Base-by-base conservation (phyloP, 2,797 vertebrate species). In the Manis crassicaudata region DNA sequence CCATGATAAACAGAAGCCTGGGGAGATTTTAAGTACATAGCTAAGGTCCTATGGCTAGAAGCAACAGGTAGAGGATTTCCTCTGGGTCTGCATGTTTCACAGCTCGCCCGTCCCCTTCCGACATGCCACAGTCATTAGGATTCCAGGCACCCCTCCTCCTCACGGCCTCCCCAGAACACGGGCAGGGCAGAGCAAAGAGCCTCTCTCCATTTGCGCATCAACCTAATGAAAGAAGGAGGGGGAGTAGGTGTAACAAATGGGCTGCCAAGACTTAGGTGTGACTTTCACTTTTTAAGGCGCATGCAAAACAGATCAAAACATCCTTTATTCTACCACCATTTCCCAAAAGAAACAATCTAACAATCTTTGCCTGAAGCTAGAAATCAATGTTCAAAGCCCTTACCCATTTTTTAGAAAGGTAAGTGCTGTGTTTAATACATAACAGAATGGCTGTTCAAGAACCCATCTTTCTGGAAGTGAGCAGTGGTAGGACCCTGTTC, bases 341-440 rank as follows among this genome's bases (percentile, higher is more conserved):
- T 98, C 96, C 98, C 96, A 60, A 97, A 95, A 90, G 97, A 88
- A 96, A 96, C 95, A 96, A 75, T 23, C 81, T 80, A 96, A 96
- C 95, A 96, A 75, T 23, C 81, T 80, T 90, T 82, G 98, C 96
- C 97, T 70, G 88, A 88, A 96, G 98, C 97, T 96, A 85, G 97
- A 97, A 98, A 97, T 97, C 96, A 37, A 75, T 96, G 97, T 97
- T 97, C 98, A 97, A 98, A 98, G 97, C 80, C 97, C 92, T 95
- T 85, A 92, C 87, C 95, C 92, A 23, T 97, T 97, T 98, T 97
- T 97, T 84, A 76, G 87, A 89, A 90, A 97, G 96, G 96, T 95
- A 97, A 98, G 97, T 50, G 88, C 77, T 62, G 54, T 50, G 82
- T 97, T 98, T 97, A 95, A 93, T 85, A 92, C 84, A 70, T 50